phyloP scores from a whole-genome alignment of 2,797 vertebrate genomes.

The Danionella dracula region DNA sequence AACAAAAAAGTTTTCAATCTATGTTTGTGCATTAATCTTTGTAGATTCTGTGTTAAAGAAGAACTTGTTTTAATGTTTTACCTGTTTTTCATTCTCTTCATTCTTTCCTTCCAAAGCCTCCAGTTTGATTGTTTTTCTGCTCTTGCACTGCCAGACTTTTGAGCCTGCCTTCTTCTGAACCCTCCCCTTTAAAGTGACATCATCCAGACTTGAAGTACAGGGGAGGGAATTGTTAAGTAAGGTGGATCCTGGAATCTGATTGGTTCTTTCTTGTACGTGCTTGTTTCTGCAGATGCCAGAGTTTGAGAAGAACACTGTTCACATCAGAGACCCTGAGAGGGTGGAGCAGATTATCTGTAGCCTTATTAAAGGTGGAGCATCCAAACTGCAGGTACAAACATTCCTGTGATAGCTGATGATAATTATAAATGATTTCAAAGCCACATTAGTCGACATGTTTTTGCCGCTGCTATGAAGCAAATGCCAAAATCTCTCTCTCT shows the following conservation, averaged over 20 bases:
- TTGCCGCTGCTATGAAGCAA: neutral
- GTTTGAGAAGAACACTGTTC: slow-evolving; percentile 91
- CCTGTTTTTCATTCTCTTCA: neutral
- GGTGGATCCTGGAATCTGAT: neutral
- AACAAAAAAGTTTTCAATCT: no score
- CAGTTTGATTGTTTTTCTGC: neutral
- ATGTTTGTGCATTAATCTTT: no score
- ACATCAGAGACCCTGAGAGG: slow-evolving; percentile 85
- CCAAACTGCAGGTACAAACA: slow-evolving; percentile 86
- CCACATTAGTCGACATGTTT: no score
- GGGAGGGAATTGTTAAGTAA: neutral
- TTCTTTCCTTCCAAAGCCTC: neutral
- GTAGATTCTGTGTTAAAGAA: no score
- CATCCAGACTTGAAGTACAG: neutral
- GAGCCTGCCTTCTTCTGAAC: neutral
- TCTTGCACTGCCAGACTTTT: neutral
- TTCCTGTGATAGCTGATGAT: neutral
- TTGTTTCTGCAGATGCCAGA: slow-evolving; percentile 86
- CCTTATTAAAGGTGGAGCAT: slow-evolving; percentile 91
- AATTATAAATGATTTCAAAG: no score
- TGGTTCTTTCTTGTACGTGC: neutral
- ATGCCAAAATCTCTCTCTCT: no score
- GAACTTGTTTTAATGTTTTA: no score
- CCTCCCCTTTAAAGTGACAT: neutral
- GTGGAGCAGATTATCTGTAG: slow-evolving; percentile 95